Base-by-base conservation (phyloP, 1,140 invertebrate genomes). In the Brachionus calyciflorus region DNA sequence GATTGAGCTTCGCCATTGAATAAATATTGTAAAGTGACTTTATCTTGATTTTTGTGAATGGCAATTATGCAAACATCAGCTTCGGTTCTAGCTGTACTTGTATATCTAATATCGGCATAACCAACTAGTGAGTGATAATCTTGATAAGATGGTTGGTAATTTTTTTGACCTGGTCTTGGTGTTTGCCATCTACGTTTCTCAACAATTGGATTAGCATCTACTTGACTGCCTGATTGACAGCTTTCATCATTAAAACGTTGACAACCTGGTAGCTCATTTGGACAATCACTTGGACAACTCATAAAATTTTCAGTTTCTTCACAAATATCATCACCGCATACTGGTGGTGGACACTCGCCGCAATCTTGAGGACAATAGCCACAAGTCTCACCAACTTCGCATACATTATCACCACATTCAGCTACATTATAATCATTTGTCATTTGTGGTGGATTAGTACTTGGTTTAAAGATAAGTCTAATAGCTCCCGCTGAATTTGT, bases 211-310 rank as follows among this genome's bases (percentile, higher is more conserved):
- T 76, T 76, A 12, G 73, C 73, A n/a, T 37, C 19, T n/a, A 57
- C 3, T 60, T 76, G 73, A 46, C 19, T 21, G 26, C 73, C 73
- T 14, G 49, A 41, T 37, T 33, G 12, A 19, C 73, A 76, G 14
- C 73, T 60, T 57, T 76, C 73, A 24, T 76, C 73, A 30, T 55
- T 55, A 33, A 76, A 76, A 28, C 49, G 1, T 48, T 55, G 30
- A 76, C 73, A 76, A 1, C 73, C 73, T 40, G 73, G 73, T 26
- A 76, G 30, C 26, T 76, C 73, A 57, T 76, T 76, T 5, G 73
- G 73, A 57, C 73, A 76, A 57, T 76, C 73, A 10, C 7, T 14
- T 26, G 73, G 73, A 76, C 73, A 76, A 44, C 49, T 44, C 37
- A 55, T 17, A 48, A 40, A 55, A 40, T 37, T 46, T 76, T 76